phyloP scores from a whole-genome alignment of 1,140 invertebrate genomes.

The Bombus cullumanus region DNA sequence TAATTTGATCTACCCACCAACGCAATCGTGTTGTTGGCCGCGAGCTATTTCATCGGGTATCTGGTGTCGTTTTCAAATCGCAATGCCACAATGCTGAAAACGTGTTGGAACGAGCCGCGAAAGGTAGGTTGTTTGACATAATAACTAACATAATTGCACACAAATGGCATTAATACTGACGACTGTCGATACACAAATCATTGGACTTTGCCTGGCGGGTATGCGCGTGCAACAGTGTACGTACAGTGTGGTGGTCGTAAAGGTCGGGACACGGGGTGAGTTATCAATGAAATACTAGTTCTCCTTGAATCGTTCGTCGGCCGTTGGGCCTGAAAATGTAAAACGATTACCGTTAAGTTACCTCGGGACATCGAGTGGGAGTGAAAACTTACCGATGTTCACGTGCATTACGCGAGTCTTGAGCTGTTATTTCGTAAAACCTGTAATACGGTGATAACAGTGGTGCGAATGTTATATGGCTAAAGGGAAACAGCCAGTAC shows the following conservation, averaged over 20 bases:
- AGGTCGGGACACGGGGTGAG: slow-evolving; percentile 15
- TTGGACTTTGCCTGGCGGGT: not conserved
- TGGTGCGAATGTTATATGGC: slow-evolving; percentile 1
- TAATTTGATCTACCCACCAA: not conserved
- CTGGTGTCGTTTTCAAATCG: not conserved
- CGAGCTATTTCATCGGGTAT: not conserved
- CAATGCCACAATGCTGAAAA: slow-evolving; percentile 24
- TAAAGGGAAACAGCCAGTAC: not conserved
- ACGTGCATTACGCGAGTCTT: slow-evolving; percentile 16
- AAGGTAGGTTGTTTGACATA: not conserved
- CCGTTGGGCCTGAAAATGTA: slow-evolving; percentile 19
- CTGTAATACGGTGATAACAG: slow-evolving; percentile 51
- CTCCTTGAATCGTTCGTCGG: slow-evolving; percentile 26
- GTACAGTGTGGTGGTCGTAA: not conserved
- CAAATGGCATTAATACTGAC: slow-evolving; percentile 5
- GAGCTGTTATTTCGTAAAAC: slow-evolving; percentile 42
- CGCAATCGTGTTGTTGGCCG: not conserved
- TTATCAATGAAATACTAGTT: slow-evolving; percentile 67
- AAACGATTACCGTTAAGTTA: slow-evolving; percentile 63
- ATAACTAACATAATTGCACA: not conserved
- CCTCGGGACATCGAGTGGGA: slow-evolving; percentile 16
- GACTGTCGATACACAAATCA: not conserved
- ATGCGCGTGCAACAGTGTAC: not conserved
- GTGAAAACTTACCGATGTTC: slow-evolving; percentile 1
- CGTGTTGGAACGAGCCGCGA: not conserved